Evolutionary conservation across 2,888 invertebrate species (phyloP).

Genomic region (Adineta ricciae): DNA sequence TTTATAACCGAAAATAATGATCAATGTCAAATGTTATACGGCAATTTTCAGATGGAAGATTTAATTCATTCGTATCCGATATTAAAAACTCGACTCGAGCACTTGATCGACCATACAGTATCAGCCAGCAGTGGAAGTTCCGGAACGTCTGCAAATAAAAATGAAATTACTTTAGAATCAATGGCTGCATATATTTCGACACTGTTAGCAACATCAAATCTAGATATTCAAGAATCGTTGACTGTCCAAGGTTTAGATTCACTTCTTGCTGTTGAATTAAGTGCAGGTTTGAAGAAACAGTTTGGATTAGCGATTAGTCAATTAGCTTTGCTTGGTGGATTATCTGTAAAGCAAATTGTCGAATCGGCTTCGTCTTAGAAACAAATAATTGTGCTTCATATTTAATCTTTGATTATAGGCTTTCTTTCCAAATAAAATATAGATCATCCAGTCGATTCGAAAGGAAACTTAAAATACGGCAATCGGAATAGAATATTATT

Average conservation of each 20-base stretch:
- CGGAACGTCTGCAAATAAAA: neutral
- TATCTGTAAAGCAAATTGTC: neutral
- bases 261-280: neutral
- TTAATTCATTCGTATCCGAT: slow-evolving; percentile 1
- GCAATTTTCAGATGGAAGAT: slow-evolving; percentile 16
- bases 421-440: too few relatives aligned
- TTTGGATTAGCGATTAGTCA: slow-evolving; percentile 5
- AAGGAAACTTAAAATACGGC: too few relatives aligned
- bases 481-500: neutral
- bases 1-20: neutral
- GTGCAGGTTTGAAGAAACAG: slow-evolving; percentile 8
- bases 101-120: neutral
- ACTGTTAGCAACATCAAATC: neutral
- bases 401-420: too few relatives aligned
- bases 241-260: slow-evolving; percentile 9
- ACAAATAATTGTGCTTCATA: too few relatives aligned
- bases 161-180: neutral
- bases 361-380: neutral
- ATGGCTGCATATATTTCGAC: neutral
- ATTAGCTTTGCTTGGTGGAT: neutral
- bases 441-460: too few relatives aligned
- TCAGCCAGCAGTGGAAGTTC: neutral
- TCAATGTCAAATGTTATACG: neutral
- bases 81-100: neutral
- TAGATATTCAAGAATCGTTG: neutral